A percentile compares a stretch with the other conserved stretches of the same genome.
These are phyloP conservation scores for Fratercula arctica DNA, from an alignment of 2,797 vertebrate species.

Conservation along the genomic window DNA sequence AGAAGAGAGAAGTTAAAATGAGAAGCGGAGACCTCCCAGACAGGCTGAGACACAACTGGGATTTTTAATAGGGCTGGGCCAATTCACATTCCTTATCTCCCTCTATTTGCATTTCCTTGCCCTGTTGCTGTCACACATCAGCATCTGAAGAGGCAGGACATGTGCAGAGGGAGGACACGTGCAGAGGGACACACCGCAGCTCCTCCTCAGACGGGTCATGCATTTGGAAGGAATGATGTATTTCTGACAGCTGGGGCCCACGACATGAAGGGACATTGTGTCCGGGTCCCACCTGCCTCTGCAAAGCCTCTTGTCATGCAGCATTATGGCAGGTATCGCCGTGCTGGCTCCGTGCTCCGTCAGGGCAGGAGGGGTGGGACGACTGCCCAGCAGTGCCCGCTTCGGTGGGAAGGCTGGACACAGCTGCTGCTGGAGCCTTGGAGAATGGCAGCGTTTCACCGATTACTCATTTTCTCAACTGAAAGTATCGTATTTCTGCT, in stretches of 20 bases:
- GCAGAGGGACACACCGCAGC: background rate
- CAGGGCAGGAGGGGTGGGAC: background rate
- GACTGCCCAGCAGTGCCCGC: background rate
- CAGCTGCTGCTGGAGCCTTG: conserved; percentile 9
- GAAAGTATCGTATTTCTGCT: background rate
- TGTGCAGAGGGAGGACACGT: fast-evolving
- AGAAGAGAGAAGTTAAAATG: background rate
- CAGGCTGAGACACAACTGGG: background rate
- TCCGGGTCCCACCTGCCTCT: background rate
- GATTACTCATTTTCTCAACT: background rate
- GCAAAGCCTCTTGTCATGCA: background rate
- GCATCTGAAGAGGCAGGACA: background rate
- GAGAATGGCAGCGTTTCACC: background rate
- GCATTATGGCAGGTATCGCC: background rate
- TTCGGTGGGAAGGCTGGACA: background rate
- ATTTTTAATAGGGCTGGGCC: background rate
- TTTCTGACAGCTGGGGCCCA: background rate
- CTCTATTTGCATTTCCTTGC: background rate
- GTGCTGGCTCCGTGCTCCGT: background rate
- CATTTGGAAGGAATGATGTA: background rate
- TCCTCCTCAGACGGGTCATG: fast-evolving
- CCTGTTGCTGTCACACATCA: background rate
- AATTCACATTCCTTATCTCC: background rate
- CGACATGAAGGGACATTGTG: background rate
- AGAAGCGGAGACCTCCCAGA: background rate